Evolutionary conservation across 2,888 invertebrate genomes (phyloP), one percentile per base, ranked within the genome.

Genomic region (Plemyria rubiginata): DNA sequence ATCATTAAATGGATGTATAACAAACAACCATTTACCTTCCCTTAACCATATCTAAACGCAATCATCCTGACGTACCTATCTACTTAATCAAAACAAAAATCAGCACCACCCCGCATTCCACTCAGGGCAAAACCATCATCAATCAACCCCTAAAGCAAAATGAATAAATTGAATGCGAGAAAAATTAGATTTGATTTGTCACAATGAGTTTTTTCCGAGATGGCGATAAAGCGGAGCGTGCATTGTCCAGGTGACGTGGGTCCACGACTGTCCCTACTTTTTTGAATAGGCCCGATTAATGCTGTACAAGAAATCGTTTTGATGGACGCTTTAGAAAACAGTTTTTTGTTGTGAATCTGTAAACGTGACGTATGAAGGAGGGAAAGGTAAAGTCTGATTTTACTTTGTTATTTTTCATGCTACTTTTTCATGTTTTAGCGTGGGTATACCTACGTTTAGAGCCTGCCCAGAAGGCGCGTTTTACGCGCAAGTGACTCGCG

Each of bases 171-270:
- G 64, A 63, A 74, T 68, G 49, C 51, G 53, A 63, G 68, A 73
- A 78, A 79, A 82, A 82, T 78, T 76, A 72, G 75, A 83, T 87
- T 85, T 81, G 79, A 87, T 86, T 86, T 82, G 81, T 81, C 81
- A 84, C 78, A 79, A 79, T 75, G 78, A 74, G 77, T 84, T 87
- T 53, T 83, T 77, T 73, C 58, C 78, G 76, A 83, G 81, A 85
- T 81, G 80, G 80, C 81, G 84, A 78, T 84, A 81, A 81, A 82
- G 80, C 83, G 79, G 29, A 60, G 70, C 68, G 71, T 70, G 83
- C 79, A 88, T 92, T 92, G 92, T 92, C 78, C 76, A 66, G 75
- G 67, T 91, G 92, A 92, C 79, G 86, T 87, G 91, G 92, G 92
- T 90, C 77, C 73, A 76, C 73, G 80, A 80, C 79, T 77, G 81